Base-by-base conservation (phyloP, 2,888 invertebrate genomes). In the Trichogramma evanescens region DNA sequence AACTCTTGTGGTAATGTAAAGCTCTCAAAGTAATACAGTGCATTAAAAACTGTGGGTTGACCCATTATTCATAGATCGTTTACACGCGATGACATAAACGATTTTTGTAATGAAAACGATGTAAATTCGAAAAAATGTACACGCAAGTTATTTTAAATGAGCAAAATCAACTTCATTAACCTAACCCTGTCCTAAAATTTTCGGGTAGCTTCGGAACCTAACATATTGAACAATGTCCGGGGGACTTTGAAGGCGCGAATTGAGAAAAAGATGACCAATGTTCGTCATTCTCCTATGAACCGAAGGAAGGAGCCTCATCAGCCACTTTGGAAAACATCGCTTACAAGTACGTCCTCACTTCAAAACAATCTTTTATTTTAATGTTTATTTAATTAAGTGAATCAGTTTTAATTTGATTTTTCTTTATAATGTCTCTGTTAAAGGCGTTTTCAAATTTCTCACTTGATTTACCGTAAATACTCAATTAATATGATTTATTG, bases 141-240 rank as follows among this genome's bases (percentile, higher is more conserved):
- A 49, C 5, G 3, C 8, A 39, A 40, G 26, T 2, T 26, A 26
- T 46, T 46, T 5, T 5, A 6, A 10, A 46, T 6, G n/a, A 48
- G 26, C n/a, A 48, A 52, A 58, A 58, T 57, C 41, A 50, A 59
- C 49, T 3, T n/a, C 39, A 60, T 58, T 54, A 59, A 63, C 57
- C 75, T 78, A 77, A 77, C 77, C 71, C 74, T 69, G 77, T 76
- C 75, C 75, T 68, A 72, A 75, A 77, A 13, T 58, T 56, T 48
- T 44, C 77, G 77, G 76, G 72, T 85, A 93, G 95, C 95, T 78
- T 95, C 95, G 82, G 95, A 95, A 86, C 95, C 95, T 72, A 95
- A 96, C 85, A 87, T 95, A 82, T 86, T 93, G 83, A 26, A 26
- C 26, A 26, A 26, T 26, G 26, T 26, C 26, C 26, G 26, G 26